Conservation (phyloP, 1,140 invertebrate genomes). For the Habropoda laboriosa region DNA sequence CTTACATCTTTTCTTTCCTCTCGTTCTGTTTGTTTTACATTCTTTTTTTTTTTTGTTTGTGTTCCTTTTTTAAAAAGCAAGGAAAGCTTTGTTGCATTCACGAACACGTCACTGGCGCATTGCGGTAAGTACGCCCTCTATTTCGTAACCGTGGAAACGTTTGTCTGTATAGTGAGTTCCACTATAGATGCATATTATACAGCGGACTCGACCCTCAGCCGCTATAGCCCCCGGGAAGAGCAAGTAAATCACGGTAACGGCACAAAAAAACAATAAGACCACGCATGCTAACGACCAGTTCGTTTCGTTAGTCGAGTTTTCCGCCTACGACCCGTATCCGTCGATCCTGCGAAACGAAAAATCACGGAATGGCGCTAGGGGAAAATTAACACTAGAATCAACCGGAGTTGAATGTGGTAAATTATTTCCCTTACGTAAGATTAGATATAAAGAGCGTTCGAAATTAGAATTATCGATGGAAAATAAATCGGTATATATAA, state of each 20-base stretch:
- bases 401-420: too few species aligned
- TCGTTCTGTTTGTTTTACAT: neutral
- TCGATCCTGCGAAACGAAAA: too few species aligned
- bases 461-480: too few species aligned
- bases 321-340: neutral
- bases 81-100: constrained; percentile 35
- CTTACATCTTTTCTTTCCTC: neutral
- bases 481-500: too few species aligned
- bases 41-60: neutral
- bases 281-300: neutral
- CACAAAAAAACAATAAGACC: neutral
- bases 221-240: neutral
- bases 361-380: too few species aligned
- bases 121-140: constrained; percentile 68
- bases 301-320: neutral
- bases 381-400: too few species aligned
- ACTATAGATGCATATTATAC: constrained; percentile 6
- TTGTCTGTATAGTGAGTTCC: constrained; percentile 27
- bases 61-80: neutral
- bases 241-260: neutral
- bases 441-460: too few species aligned
- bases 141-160: constrained; percentile 63
- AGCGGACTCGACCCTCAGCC: neutral
- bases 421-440: too few species aligned
- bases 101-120: constrained; percentile 68